Evolutionary conservation across 2,113 vertebrate genomes (phyloP).

Genomic region (Catagonus wagneri): DNA sequence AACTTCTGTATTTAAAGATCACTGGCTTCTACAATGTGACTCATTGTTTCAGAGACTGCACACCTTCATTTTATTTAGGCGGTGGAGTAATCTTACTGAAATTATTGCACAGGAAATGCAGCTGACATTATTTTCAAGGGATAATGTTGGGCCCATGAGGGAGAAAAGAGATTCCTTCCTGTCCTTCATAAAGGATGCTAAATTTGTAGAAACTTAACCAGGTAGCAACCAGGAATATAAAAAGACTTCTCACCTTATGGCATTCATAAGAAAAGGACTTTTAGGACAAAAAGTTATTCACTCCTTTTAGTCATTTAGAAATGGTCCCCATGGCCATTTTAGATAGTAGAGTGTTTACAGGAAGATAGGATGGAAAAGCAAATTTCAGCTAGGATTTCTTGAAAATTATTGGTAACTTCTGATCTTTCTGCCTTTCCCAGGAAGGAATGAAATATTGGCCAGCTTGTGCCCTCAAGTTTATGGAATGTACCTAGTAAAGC

Average conservation of each 20-base stretch:
- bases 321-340: conserved; percentile 25
- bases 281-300: not conserved
- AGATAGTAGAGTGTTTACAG: not conserved
- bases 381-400: conserved; percentile 47
- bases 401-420: conserved; percentile 31
- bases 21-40: not conserved
- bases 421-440: conserved; percentile 84
- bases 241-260: not conserved
- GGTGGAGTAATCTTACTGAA: not conserved
- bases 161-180: not conserved
- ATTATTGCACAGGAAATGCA: not conserved
- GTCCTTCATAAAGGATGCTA: not conserved
- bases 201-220: conserved; percentile 18
- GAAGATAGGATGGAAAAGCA: not conserved
- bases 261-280: conserved; percentile 32
- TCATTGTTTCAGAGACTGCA: not conserved
- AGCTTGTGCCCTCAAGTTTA: conserved; percentile 98
- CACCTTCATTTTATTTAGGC: conserved; percentile 29
- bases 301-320: conserved; percentile 32
- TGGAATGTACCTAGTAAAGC: conserved; percentile 96
- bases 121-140: not conserved
- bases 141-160: not conserved
- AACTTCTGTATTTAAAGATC: not conserved
- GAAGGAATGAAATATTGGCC: conserved; percentile 95
- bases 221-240: not conserved